Base-by-base conservation (phyloP, 2,888 invertebrate species). In the Cremastobaeus sp. region DNA sequence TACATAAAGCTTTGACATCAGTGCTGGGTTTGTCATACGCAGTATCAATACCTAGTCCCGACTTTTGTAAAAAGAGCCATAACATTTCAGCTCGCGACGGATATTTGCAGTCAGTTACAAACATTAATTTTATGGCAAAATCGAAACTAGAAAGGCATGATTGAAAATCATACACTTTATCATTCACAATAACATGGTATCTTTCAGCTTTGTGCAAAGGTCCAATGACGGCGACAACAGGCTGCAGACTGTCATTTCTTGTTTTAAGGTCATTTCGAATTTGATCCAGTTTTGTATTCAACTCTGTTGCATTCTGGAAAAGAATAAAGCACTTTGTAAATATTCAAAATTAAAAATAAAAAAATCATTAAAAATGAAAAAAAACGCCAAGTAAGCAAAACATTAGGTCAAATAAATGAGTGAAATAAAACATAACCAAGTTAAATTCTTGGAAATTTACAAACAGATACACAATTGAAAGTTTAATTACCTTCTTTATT, bases 1-100 rank as follows among this genome's bases (percentile, higher is more conserved):
- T n/a, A n/a, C n/a, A n/a, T n/a, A n/a, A n/a, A n/a, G n/a, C n/a
- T n/a, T n/a, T n/a, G n/a, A n/a, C n/a, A n/a, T n/a, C 47, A 9
- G 30, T 47, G n/a, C 30, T 25, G 15, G n/a, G 47, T 47, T 20
- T 12, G 15, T 47, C 30, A 30, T 47, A 28, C 18, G 39, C 32
- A 4, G 8, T 25, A 4, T 32, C 32, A 9, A 37, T 37, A 9
- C 37, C 12, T 14, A 21, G 25, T 11, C 45, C 45, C 11, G 25
- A 21, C 25, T 28, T 45, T 45, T 45, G 25, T 17, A 45, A 9
- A 25, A 45, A 45, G 17, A 25, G 14, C 45, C 21, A 45, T 11
- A 45, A 21, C 6, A 20, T 12, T 21, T 12, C n/a, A 3, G 45
- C 8, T 12, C n/a, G 25, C 12, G 25, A 25, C 1, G 45, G 12